Conservation (phyloP, 2,888 invertebrate genomes). For the Hipparchia sbordonii region DNA sequence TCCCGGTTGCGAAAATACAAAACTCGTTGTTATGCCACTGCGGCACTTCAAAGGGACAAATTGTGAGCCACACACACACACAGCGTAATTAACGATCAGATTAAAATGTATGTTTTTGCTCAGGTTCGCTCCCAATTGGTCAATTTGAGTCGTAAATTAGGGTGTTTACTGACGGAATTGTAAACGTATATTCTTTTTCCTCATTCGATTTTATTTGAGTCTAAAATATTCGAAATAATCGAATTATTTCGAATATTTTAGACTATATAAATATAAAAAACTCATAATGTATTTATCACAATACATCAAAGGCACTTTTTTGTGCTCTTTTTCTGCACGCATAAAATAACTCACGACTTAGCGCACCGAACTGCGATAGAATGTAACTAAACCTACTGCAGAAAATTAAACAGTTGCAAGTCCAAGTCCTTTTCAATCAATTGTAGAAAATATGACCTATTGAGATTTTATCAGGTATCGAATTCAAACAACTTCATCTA, state of each 20-base stretch:
- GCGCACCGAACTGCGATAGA: no score
- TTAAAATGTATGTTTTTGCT: constrained; percentile 38
- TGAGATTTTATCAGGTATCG: no score
- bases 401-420: no score
- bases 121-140: constrained; percentile 25
- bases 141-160: constrained; percentile 20
- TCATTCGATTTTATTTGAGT: background rate
- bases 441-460: no score
- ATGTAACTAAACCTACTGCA: no score
- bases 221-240: background rate
- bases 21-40: constrained; percentile 20
- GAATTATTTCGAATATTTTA: no score
- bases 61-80: constrained; percentile 42
- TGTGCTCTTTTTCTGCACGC: no score
- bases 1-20: constrained; percentile 9
- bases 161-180: constrained; percentile 11
- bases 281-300: background rate
- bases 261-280: no score
- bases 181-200: background rate
- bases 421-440: no score
- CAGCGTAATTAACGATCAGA: constrained; percentile 38
- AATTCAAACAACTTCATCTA: no score
- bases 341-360: no score
- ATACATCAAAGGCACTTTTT: no score
- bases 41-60: constrained; percentile 44